Conservation (phyloP, 2,797 vertebrate genomes). For the Crocodylus rhombifer region DNA sequence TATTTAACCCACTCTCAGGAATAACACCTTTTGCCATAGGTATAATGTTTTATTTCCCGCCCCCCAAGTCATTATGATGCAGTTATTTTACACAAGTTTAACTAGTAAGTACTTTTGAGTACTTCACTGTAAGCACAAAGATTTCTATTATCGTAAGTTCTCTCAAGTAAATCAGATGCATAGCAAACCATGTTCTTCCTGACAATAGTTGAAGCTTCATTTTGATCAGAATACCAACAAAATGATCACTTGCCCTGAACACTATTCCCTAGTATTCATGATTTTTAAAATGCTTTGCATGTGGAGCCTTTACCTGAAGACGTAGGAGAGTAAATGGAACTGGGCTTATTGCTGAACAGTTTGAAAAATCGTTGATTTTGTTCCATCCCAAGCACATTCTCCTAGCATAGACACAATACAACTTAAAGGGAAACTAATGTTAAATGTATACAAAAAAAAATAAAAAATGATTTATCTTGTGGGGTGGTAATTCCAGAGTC, state of each 20-base stretch:
- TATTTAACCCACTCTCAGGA: background rate
- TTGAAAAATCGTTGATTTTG: background rate
- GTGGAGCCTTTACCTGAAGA: background rate
- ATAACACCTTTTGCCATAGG: background rate
- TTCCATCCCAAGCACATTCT: background rate
- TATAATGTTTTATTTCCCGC: background rate
- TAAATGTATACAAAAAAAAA: background rate
- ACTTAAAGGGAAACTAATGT: background rate
- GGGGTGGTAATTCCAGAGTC: constrained; percentile 34
- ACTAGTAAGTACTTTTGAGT: background rate
- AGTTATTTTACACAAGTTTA: background rate
- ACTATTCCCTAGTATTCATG: background rate
- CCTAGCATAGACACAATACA: background rate
- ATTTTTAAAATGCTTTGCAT: background rate
- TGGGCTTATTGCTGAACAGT: background rate
- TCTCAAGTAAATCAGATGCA: constrained; percentile 33
- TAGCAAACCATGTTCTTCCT: constrained; percentile 20
- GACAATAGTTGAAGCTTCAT: constrained; percentile 26
- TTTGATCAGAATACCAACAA: constrained; percentile 25
- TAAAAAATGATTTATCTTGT: constrained; percentile 7
- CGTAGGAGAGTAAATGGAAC: background rate
- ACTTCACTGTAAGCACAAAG: background rate
- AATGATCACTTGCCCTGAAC: background rate
- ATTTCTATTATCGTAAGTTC: background rate
- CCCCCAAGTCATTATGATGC: too few species aligned